phyloP scores from a whole-genome alignment of 2,113 vertebrate genomes.

The Parotia lawesii region DNA sequence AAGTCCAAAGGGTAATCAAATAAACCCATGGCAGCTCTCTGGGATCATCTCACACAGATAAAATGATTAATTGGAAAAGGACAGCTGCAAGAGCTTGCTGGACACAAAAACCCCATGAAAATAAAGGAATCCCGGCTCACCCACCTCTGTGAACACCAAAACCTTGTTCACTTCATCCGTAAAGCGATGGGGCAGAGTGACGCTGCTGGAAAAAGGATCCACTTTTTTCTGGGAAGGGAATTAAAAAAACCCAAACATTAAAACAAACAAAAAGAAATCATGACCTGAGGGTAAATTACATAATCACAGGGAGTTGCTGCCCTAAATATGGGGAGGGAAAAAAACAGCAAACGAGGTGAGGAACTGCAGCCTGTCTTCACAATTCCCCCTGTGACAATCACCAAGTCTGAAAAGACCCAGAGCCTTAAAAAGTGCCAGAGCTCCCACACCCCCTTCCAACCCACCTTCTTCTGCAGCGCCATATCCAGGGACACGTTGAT shows the following conservation, averaged over 20 bases:
- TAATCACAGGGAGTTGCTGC: fast-evolving
- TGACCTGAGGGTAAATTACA: fast-evolving
- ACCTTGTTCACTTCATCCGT: conserved; percentile 78
- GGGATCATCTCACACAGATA: too few relatives aligned
- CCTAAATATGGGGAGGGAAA: too few relatives aligned
- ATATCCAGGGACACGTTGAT: conserved; percentile 84
- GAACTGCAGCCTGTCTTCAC: neutral
- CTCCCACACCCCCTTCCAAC: fast-evolving
- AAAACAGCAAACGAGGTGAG: neutral
- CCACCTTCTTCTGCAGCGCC: conserved; percentile 89
- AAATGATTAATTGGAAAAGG: neutral
- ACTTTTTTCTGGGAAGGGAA: conserved; percentile 81
- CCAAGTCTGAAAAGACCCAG: fast-evolving
- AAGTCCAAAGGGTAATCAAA: neutral
- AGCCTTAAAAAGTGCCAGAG: fast-evolving
- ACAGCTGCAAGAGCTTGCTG: neutral
- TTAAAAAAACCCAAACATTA: neutral
- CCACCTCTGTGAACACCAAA: conserved; percentile 88
- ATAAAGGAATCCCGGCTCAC: neutral
- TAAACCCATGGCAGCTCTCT: neutral
- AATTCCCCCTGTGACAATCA: fast-evolving
- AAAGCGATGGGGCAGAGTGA: conserved; percentile 80
- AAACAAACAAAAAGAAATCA: fast-evolving
- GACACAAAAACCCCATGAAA: neutral
- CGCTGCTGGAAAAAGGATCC: conserved; percentile 78